These are phyloP conservation scores for Pempheris klunzingeri DNA, from an alignment of 2,797 vertebrate species.

Conservation along the genomic window DNA sequence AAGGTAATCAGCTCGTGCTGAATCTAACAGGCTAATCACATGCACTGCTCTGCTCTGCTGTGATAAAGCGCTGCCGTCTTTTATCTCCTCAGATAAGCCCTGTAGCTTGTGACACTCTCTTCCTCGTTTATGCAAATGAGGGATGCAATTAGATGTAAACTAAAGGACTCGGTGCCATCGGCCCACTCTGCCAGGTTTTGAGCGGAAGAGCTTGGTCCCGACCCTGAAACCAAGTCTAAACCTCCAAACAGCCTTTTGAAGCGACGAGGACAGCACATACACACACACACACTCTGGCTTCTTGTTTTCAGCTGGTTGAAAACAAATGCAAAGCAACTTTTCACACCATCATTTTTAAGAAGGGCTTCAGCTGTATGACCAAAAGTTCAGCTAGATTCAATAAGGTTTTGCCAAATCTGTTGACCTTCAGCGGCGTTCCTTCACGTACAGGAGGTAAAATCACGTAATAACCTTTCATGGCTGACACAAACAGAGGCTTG, in stretches of 20 bases:
- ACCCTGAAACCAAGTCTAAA: not conserved
- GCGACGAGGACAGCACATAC: not conserved
- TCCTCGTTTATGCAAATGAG: slow-evolving; percentile 36
- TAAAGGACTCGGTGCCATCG: slow-evolving; percentile 5
- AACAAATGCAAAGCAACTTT: no score
- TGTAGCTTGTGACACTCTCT: not conserved
- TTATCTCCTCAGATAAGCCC: slow-evolving; percentile 33
- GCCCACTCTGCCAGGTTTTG: not conserved
- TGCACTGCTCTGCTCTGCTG: not conserved
- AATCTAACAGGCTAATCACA: slow-evolving; percentile 38
- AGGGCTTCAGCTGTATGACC: no score
- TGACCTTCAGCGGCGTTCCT: no score
- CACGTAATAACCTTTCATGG: no score
- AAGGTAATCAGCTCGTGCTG: slow-evolving; percentile 31
- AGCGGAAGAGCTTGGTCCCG: slow-evolving; percentile 1
- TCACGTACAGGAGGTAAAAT: no score
- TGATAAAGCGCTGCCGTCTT: slow-evolving; percentile 28
- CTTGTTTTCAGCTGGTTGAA: no score
- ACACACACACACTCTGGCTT: no score
- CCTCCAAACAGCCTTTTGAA: not conserved
- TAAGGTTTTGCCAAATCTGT: no score
- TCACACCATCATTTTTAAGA: no score
- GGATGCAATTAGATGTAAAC: slow-evolving; percentile 36
- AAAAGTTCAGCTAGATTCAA: no score
- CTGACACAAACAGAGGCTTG: no score